Conservation (phyloP, 2,797 vertebrate species). For the Aplochiton taeniatus region DNA sequence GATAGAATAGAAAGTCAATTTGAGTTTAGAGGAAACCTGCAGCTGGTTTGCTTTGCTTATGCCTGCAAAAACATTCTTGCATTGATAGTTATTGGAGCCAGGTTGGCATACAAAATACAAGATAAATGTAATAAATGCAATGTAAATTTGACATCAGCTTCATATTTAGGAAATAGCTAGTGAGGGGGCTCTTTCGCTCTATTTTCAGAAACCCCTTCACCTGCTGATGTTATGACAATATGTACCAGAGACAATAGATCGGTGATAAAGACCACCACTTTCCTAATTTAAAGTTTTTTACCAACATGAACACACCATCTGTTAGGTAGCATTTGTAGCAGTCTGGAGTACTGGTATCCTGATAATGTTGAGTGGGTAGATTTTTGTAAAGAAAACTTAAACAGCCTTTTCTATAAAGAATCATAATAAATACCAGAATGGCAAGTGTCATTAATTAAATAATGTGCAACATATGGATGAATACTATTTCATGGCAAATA, state of each 20-base stretch:
- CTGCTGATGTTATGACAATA: constrained; percentile 4
- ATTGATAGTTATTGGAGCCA: background rate
- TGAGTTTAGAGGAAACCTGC: background rate
- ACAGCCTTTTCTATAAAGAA: too few species aligned
- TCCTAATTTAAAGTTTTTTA: too few species aligned
- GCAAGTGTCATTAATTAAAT: background rate
- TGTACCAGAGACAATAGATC: background rate
- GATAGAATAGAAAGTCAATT: background rate
- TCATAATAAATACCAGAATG: background rate
- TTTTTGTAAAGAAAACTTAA: too few species aligned
- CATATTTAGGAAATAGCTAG: constrained; percentile 47
- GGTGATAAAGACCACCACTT: background rate
- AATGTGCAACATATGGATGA: background rate
- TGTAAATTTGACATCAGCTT: constrained; percentile 19
- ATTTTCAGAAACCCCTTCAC: constrained; percentile 39
- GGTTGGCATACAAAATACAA: background rate
- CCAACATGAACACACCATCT: too few species aligned
- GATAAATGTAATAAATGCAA: background rate
- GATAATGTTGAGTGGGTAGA: background rate
- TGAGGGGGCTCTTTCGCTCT: constrained; percentile 39
- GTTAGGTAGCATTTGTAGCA: background rate
- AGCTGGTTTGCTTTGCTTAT: background rate
- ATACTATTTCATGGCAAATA: background rate
- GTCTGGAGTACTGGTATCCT: too few species aligned
- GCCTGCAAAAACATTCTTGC: background rate